Base-by-base conservation (phyloP, 1,140 invertebrate species). In the Cydia amplana region DNA sequence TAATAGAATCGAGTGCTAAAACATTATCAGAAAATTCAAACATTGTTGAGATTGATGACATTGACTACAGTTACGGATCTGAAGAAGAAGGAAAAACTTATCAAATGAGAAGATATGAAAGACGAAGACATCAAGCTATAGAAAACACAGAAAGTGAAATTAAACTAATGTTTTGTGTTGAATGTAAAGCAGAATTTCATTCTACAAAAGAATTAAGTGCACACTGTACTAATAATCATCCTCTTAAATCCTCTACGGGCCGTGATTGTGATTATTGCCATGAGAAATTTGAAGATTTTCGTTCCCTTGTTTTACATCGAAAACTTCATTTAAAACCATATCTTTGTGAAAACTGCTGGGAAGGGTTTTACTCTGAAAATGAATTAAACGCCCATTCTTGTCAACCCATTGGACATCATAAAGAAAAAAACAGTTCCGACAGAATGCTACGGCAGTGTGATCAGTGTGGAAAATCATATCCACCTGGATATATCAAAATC, bases 391-490 rank as follows among this genome's bases (percentile, higher is more conserved):
- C 77, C 6, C 93, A 93, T 77, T 80, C 80, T 1, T 93, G 91
- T 76, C 83, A 86, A 78, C 88, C 89, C 5, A 87, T 85, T 43
- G 55, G 75, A 49, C 43, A 70, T 18, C 78, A 83, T 65, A 86
- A 85, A 74, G 84, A 86, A n/a, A 89, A 84, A 73, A 82, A 73
- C 36, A 88, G 84, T 72, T 70, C 87, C 6, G 86, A 91, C 12
- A 89, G 78, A 80, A 70, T 85, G 0, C 75, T 91, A 73, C 78
- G 85, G 7, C 92, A 93, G 49, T 93, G 93, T 82, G 92, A 93
- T 77, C 88, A 93, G 75, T 93, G 92, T 81, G 92, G 93, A 0
- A 93, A 93, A 65, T 93, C 93, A 6, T 93, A 93, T 79, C 89
- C 91, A 3, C 84, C 87, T 2, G 86, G 88, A 1, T 93, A 93